Conservation (phyloP, 2,797 vertebrate genomes). For the Psittacula derbiana region DNA sequence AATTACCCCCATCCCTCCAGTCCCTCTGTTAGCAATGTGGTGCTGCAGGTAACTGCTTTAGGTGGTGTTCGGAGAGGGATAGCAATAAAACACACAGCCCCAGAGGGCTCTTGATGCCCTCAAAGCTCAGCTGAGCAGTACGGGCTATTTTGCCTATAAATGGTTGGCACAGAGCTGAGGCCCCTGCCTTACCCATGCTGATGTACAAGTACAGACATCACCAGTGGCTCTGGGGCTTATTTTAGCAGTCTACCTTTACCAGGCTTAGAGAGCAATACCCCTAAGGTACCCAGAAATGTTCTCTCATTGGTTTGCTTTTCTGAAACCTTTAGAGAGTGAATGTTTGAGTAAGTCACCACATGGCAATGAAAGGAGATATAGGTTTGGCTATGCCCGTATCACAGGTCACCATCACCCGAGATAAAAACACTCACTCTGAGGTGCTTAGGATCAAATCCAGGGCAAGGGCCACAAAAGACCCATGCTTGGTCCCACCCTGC, state of each 20-base stretch:
- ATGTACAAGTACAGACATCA: not conserved
- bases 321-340: not conserved
- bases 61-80: not conserved
- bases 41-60: not conserved
- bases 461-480: not conserved
- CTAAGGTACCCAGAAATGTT: not conserved
- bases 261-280: rapidly evolving
- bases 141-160: not conserved
- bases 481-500: rapidly evolving
- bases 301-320: not conserved
- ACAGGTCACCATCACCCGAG: not conserved
- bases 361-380: not conserved
- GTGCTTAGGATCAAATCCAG: not conserved
- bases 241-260: not conserved
- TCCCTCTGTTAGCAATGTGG: not conserved
- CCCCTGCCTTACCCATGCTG: not conserved
- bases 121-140: not conserved
- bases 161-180: not conserved
- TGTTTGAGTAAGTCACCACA: not conserved
- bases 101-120: not conserved
- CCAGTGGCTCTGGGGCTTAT: not conserved
- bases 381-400: not conserved
- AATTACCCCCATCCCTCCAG: not conserved
- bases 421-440: not conserved
- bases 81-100: not conserved